Conservation (phyloP, 2,888 invertebrate species). For the Pinctada fucata region DNA sequence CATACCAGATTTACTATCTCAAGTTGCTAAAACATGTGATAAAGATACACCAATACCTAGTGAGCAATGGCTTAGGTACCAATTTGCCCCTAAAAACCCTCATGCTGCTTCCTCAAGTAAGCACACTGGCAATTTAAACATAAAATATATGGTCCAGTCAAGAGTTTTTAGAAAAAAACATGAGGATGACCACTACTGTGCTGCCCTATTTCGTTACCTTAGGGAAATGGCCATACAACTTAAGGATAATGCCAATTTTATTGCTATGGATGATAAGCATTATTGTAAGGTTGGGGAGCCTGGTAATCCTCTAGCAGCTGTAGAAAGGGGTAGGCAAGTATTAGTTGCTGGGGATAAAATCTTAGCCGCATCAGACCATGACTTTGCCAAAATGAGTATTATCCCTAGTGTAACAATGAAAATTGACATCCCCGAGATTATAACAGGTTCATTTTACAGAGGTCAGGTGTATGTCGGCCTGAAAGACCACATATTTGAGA, state of each 20-base stretch:
- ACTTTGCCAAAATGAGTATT: conserved; percentile 41
- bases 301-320: conserved; percentile 42
- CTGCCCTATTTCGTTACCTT: conserved; percentile 37
- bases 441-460: conserved; percentile 37
- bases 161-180: conserved; percentile 40
- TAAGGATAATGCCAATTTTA: conserved; percentile 20
- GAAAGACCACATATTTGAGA: conserved; percentile 41
- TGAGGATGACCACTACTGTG: conserved; percentile 36
- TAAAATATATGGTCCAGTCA: conserved; percentile 43
- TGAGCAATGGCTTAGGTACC: conserved; percentile 42
- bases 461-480: conserved; percentile 45
- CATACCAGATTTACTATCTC: conserved; percentile 33
- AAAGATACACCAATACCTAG: conserved; percentile 21
- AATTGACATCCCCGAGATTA: conserved; percentile 40
- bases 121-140: conserved; percentile 29
- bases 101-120: conserved; percentile 30
- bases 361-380: conserved; percentile 41
- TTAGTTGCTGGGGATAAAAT: conserved; percentile 28
- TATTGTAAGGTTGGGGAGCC: conserved; percentile 43
- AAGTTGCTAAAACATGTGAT: conserved; percentile 21
- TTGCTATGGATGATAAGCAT: conserved; percentile 46
- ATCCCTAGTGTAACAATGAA: conserved; percentile 41
- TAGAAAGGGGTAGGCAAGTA: conserved; percentile 36
- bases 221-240: conserved; percentile 38
- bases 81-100: conserved; percentile 44